These are phyloP conservation scores for Drosophila malerkotliana DNA, from an alignment of 1,140 invertebrate species.

Conservation along the genomic window DNA sequence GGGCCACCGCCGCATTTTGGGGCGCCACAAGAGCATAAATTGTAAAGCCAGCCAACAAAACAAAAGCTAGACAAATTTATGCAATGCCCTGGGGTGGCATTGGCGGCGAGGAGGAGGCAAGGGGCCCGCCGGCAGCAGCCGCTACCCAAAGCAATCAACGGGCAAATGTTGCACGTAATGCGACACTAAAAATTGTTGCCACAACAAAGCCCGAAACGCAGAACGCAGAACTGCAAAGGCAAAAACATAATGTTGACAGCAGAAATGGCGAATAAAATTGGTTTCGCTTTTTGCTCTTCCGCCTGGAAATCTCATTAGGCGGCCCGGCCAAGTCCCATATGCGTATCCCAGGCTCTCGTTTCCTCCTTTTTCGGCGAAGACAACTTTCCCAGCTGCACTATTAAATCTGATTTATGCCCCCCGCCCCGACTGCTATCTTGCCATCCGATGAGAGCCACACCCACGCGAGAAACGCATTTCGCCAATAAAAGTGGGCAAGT, in stretches of 20 bases:
- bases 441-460: constrained; percentile 39
- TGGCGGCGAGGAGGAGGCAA: background rate
- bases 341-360: constrained; percentile 31
- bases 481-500: constrained; percentile 73
- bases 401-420: constrained; percentile 76
- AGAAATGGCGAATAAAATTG: constrained; percentile 52
- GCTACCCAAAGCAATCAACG: constrained; percentile 44
- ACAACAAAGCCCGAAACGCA: constrained; percentile 34
- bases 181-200: constrained; percentile 63
- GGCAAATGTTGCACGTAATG: constrained; percentile 73
- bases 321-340: constrained; percentile 48
- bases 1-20: constrained; percentile 61
- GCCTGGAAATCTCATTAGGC: constrained; percentile 70
- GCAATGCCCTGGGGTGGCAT: constrained; percentile 42
- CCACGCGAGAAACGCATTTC: constrained; percentile 41
- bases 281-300: constrained; percentile 53
- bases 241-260: constrained; percentile 35
- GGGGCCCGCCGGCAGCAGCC: background rate
- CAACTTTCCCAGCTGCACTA: constrained; percentile 67
- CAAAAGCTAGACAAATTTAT: constrained; percentile 74
- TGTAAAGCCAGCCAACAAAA: constrained; percentile 60
- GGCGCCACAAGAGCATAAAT: constrained; percentile 68
- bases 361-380: constrained; percentile 25
- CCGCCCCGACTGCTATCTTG: background rate
- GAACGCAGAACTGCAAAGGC: constrained; percentile 18